Conservation (phyloP, 2,888 invertebrate genomes). For the Lottia gigantea region DNA sequence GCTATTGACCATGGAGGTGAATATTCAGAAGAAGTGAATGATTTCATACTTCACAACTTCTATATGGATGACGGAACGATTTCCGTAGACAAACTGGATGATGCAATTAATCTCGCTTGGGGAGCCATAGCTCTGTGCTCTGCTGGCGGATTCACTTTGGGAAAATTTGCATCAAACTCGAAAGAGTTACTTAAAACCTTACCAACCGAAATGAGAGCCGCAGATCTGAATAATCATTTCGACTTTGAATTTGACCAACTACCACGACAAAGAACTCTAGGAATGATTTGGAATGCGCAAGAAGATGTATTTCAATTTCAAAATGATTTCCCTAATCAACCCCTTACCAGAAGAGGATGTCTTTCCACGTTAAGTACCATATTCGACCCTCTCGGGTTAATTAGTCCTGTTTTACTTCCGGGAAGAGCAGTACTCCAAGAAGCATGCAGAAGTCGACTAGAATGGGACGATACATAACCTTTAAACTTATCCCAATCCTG, state of each 20-base stretch:
- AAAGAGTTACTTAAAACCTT: neutral
- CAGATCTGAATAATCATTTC: neutral
- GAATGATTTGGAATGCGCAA: neutral
- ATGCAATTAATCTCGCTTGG: no score
- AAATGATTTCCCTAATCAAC: neutral
- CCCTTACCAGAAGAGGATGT: neutral
- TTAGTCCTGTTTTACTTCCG: neutral
- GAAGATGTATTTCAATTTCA: neutral
- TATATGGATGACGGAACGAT: no score
- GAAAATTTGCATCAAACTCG: conserved; percentile 2
- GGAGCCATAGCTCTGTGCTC: no score
- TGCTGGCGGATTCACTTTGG: neutral
- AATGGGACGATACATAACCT: neutral
- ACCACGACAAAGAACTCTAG: neutral
- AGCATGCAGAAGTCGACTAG: no score
- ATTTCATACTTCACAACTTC: no score
- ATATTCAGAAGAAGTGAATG: no score
- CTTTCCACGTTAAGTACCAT: neutral
- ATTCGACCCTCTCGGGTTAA: neutral
- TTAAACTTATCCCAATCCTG: no score
- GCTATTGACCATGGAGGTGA: no score
- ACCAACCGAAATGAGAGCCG: neutral
- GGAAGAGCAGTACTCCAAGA: neutral
- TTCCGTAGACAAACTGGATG: no score
- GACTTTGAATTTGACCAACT: neutral